A percentile compares a stretch with the other conserved stretches of the same genome.
Evolutionary conservation across 2,888 invertebrate genomes (phyloP).

Genomic region (Ormyrus rosae): DNA sequence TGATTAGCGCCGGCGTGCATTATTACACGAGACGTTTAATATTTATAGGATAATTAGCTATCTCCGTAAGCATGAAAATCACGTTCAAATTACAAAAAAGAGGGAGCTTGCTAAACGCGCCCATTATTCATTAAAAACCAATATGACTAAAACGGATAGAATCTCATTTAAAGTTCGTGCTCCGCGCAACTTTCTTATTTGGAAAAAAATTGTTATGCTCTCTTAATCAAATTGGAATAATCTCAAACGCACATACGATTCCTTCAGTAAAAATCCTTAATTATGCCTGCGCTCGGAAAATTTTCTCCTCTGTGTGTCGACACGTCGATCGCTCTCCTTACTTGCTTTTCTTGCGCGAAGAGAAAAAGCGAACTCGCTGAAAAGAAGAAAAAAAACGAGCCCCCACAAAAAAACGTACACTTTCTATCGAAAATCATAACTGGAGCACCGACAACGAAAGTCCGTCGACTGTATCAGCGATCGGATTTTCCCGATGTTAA

Average conservation of each 20-base stretch:
- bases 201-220: background rate
- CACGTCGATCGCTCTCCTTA: slow-evolving; percentile 5
- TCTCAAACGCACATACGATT: background rate
- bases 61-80: too few relatives aligned
- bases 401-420: slow-evolving; percentile 32
- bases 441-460: slow-evolving; percentile 24
- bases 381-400: background rate
- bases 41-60: too few relatives aligned
- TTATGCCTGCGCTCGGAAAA: slow-evolving; percentile 19
- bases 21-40: too few relatives aligned
- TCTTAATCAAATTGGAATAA: slow-evolving; percentile 6
- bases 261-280: slow-evolving; percentile 1
- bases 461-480: background rate
- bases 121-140: too few relatives aligned
- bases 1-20: too few relatives aligned
- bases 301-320: slow-evolving; percentile 27
- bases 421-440: slow-evolving; percentile 33
- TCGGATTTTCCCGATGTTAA: slow-evolving; percentile 9
- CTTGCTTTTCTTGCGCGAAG: background rate
- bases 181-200: too few relatives aligned
- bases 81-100: too few relatives aligned
- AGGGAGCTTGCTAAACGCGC: too few relatives aligned
- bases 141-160: too few relatives aligned
- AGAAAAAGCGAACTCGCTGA: background rate
- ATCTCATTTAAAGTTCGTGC: too few relatives aligned